Conservation (phyloP, 2,113 vertebrate genomes). For the Baryphthengus martii region DNA sequence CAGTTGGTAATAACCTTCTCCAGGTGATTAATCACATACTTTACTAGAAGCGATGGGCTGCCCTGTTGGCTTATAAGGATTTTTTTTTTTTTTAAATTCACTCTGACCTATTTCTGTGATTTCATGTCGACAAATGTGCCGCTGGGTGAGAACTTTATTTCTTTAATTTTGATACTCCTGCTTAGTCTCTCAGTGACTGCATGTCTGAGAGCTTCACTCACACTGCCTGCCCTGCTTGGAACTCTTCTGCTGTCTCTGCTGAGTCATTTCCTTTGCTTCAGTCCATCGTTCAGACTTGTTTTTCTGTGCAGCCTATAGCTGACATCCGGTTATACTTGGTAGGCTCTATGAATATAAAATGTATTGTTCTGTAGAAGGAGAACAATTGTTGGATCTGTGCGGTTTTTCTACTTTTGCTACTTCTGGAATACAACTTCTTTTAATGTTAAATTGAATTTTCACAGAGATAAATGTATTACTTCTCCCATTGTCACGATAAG, state of each 20-base stretch:
- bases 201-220: neutral
- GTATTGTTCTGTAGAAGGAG: constrained; percentile 18
- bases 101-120: neutral
- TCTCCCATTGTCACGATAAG: neutral
- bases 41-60: neutral
- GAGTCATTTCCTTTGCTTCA: constrained; percentile 60
- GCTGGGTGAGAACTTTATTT: neutral
- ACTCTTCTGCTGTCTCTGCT: constrained; percentile 34
- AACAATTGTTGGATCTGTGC: neutral
- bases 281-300: constrained; percentile 40
- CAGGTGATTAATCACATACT: neutral
- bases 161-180: neutral
- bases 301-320: constrained; percentile 53
- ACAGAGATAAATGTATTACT: neutral
- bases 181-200: neutral
- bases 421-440: neutral
- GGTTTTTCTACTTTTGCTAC: constrained; percentile 14
- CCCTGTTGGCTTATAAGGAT: neutral
- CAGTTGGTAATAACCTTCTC: neutral
- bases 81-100: neutral
- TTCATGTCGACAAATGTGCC: neutral
- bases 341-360: constrained; percentile 42
- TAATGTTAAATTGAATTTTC: neutral
- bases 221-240: neutral
- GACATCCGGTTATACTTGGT: constrained; percentile 58